Evolutionary conservation across 2,888 invertebrate species (phyloP), one percentile per base, ranked within the genome.

Genomic region (Megalurothrips usitatus): DNA sequence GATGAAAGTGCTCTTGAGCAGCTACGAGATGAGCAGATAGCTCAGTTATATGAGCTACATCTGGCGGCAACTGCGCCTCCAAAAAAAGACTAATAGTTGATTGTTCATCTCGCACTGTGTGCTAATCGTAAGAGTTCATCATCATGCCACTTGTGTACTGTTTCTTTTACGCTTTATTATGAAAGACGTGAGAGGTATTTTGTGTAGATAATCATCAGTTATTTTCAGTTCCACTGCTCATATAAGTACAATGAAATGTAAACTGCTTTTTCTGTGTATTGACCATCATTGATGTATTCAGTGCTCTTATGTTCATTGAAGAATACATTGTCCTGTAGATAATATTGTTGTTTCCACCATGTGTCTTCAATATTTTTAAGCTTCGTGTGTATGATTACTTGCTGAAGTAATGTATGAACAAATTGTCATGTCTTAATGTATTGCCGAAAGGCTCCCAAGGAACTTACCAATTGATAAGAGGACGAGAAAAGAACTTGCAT

Each of bases 31-130:
- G 95, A 96, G 84, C 96, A 97, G 86, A 87, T 96, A n/a, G 89
- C 91, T 26, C 96, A 97, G 86, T 87, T 97, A 12, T 94, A 94
- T 86, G 96, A 96, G 86, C 88, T 97, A 12, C 93, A 94, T 90
- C 86, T 92, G 85, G 93, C 94, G 68, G 90, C 92, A n/a, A 90
- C 68, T 26, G 26, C 68, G 10, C 68, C 23, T 23, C 26, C 23
- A 4, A 75, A 75, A 23, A 10, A 75, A 75, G 12, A 26, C 8
- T 10, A 75, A 26, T 75, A 26, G 68, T 26, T 10, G 23, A 10
- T 26, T 26, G 68, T 23, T 23, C 2, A 2, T 75, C 3, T 26
- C 26, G 9, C 9, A 26, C 8, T 10, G 17, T 58, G 11, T 52
- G 10, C 10, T 14, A 58, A 58, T 58, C 17, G 58, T 58, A 0